Evolutionary conservation across 2,113 vertebrate genomes (phyloP), one percentile per base, ranked within the genome.

Genomic region (Dissostichus mawsoni): DNA sequence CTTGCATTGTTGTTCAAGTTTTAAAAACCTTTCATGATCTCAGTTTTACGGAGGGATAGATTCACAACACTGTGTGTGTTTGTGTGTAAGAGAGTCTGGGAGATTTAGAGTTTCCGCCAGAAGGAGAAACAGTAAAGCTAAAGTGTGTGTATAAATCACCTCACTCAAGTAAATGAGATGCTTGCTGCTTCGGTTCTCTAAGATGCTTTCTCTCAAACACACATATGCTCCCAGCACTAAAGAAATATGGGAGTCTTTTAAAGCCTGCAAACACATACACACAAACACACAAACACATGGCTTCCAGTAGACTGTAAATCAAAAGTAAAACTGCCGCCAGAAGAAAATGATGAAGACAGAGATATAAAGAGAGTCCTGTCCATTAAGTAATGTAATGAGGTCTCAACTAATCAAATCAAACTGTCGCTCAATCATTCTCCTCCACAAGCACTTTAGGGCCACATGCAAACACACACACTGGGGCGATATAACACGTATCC

Each of bases 351-450:
- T 48, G 75, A 77, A 83, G 72, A 69, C 68, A 47, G 36, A 86
- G 66, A 69, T 74, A 83, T 76, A 64, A 67, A 74, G 68, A 73
- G 68, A 76, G 80, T 58, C 66, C 13, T 67, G 78, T 83, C 79
- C 74, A 83, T 92, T 90, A 90, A 76, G 89, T 89, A 90, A 92
- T 89, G 81, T 48, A 20, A 41, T 69, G 53, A 83, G 76, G 71
- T 75, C 78, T 74, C 41, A 18, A 23, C 71, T 78, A 85, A 89
- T 89, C 77, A 78, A 86, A 90, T 75, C 78, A 81, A 82, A 70
- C 64, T 59, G 87, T 81, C 57, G 6, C 52, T 88, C n/a, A 50
- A 50, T 81, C 84, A 52, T 56, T 80, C 51, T 16, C 53, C 51
- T 48, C 70, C 45, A 17, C 11, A 53, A 69, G 23, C 84, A 83